These are phyloP conservation scores for Philaethria dido DNA, from an alignment of 2,888 invertebrate species.

Conservation along the genomic window DNA sequence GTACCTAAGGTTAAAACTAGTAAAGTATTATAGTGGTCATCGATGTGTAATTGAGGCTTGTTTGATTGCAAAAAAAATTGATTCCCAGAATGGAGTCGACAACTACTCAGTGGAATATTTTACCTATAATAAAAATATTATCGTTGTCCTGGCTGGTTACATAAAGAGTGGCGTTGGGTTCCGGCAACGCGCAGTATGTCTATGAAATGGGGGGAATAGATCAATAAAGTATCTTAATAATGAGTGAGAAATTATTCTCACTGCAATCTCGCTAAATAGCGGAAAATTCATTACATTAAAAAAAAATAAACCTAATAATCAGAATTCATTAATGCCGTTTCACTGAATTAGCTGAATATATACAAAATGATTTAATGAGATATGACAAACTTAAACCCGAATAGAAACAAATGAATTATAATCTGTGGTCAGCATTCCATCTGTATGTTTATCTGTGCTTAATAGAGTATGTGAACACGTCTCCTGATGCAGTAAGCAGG, in stretches of 20 bases:
- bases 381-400: slow-evolving; percentile 35
- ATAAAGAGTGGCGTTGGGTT: too few species aligned
- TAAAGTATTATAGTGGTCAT: too few species aligned
- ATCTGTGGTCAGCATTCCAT: slow-evolving; percentile 61
- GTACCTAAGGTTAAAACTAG: too few species aligned
- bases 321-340: not conserved
- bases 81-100: too few species aligned
- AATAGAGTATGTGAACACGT: slow-evolving; percentile 73
- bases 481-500: slow-evolving; percentile 58
- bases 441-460: slow-evolving; percentile 62
- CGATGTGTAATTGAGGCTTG: too few species aligned
- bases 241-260: not conserved
- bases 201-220: too few species aligned
- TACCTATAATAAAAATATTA: too few species aligned
- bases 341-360: slow-evolving; percentile 23
- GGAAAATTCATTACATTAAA: not conserved
- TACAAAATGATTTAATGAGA: slow-evolving; percentile 30
- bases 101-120: too few species aligned
- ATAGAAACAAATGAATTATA: slow-evolving; percentile 42
- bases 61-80: too few species aligned
- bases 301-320: not conserved
- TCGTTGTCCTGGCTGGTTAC: too few species aligned
- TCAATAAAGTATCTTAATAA: not conserved
- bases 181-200: too few species aligned
- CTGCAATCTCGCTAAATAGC: too few species aligned